Evolutionary conservation across 2,888 invertebrate genomes (phyloP).

Genomic region (Orchestes rusci): DNA sequence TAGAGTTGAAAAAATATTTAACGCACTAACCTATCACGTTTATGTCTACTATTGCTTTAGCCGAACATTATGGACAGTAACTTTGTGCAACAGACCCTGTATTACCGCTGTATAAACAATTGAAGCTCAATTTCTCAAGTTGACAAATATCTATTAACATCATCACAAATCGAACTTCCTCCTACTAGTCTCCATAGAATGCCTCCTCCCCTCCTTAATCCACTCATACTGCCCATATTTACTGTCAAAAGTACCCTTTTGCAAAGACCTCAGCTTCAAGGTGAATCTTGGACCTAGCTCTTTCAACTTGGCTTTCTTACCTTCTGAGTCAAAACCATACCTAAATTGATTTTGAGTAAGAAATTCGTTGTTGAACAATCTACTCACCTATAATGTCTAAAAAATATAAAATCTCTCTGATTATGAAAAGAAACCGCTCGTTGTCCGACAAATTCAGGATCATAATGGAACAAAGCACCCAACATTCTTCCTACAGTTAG

Average conservation of each 20-base stretch:
- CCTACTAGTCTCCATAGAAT: conserved; percentile 89
- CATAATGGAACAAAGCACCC: conserved; percentile 89
- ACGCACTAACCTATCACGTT: no score
- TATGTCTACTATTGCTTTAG: no score
- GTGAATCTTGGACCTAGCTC: conserved; percentile 99
- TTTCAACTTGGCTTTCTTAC: conserved; percentile 64
- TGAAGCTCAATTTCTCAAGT: no score
- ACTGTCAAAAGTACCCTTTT: conserved; percentile 95
- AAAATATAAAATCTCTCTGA: conserved; percentile 97
- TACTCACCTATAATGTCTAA: conserved; percentile 81
- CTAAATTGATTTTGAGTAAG: no score
- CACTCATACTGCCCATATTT: conserved; percentile 96
- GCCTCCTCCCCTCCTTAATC: conserved; percentile 84
- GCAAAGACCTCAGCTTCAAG: conserved; percentile 81
- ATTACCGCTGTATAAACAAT: no score
- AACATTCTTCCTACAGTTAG: conserved; percentile 86
- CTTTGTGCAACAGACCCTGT: no score
- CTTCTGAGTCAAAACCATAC: conserved; percentile 82
- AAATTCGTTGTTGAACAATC: no score
- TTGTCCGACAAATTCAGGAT: conserved; percentile 90
- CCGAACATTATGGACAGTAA: no score
- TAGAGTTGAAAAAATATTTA: no score
- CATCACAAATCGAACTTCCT: conserved; percentile 85
- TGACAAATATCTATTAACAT: neutral
- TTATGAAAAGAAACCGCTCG: conserved; percentile 97